Evolutionary conservation across 1,140 invertebrate genomes (phyloP).

Genomic region (Macrostomum lignano): DNA sequence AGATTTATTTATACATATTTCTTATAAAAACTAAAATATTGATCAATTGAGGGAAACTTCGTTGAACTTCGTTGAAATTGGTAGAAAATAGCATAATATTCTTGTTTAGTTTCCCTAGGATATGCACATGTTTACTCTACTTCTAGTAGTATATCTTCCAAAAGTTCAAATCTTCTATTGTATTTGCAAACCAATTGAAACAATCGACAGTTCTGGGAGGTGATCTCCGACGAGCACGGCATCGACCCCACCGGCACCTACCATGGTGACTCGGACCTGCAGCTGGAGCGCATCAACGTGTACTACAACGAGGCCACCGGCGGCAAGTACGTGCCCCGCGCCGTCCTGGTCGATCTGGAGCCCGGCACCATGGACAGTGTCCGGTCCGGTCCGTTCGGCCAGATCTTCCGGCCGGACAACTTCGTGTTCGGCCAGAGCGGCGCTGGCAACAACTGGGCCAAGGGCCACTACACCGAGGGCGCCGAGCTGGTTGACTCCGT

Average conservation of each 20-base stretch:
- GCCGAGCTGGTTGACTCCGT: slow-evolving; percentile 19
- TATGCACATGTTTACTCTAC: too few relatives aligned
- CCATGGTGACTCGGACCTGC: slow-evolving; percentile 32
- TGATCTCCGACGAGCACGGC: slow-evolving; percentile 31
- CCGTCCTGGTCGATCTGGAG: slow-evolving; percentile 44
- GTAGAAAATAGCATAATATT: too few relatives aligned
- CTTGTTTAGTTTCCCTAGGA: too few relatives aligned
- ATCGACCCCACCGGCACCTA: slow-evolving; percentile 31
- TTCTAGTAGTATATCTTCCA: too few relatives aligned
- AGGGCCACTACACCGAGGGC: slow-evolving; percentile 68
- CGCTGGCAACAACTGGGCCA: slow-evolving; percentile 56
- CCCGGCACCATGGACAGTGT: slow-evolving; percentile 24
- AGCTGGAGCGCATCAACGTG: slow-evolving; percentile 64
- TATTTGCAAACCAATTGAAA: too few relatives aligned
- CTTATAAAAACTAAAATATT: too few relatives aligned
- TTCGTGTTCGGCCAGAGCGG: slow-evolving; percentile 31
- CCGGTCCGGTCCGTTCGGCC: slow-evolving; percentile 20
- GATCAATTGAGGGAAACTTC: too few relatives aligned
- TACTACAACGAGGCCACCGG: slow-evolving; percentile 63
- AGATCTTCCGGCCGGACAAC: slow-evolving; percentile 21
- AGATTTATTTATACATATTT: too few relatives aligned
- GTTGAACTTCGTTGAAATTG: too few relatives aligned
- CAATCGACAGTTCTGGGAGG: slow-evolving; percentile 29
- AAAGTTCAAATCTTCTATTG: slow-evolving; percentile 12
- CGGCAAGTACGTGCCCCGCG: slow-evolving; percentile 61